Evolutionary conservation across 2,888 invertebrate genomes (phyloP), one percentile per base, ranked within the genome.

Genomic region (Thera britannica): DNA sequence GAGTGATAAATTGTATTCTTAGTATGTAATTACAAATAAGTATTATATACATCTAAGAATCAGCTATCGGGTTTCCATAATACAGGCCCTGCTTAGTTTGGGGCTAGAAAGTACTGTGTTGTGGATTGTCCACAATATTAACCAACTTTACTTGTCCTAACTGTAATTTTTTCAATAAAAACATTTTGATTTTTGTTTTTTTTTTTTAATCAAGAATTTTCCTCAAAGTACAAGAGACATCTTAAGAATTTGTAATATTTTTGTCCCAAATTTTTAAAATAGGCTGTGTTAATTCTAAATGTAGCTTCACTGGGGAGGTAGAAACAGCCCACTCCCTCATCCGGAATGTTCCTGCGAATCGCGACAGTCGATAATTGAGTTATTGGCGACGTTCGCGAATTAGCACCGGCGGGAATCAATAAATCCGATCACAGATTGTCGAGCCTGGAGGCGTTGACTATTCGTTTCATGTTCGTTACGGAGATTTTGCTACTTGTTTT

Each of bases 331-430:
- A 58, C 66, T 46, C 66, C 66, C 63, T 54, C 44, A 51, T 70
- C 66, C 66, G 70, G 65, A 62, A 66, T 66, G 52, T 62, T 63
- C 62, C 52, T 54, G 61, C 58, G 58, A 70, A 63, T 70, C 62
- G 67, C 64, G 71, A 71, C 68, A 68, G 58, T 66, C 68, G 52
- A 66, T 74, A 72, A 74, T 74, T 59, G 65, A 55, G 67, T 74
- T 74, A 74, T 69, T 61, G 68, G 68, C 65, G 67, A 68, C 55
- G 65, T 60, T 67, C 55, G 48, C 48, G 72, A 70, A 72, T 74
- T 70, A 70, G 70, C 65, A 60, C 59, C 59, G 41, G n/a, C 57
- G 51, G 46, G 64, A 62, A 66, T 72, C 68, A 57, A 71, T 71
- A 63, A 68, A 71, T 72, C 65, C 56, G 63, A 67, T 67, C 66